These are phyloP conservation scores for Sciaenops ocellatus DNA, from an alignment of 2,797 vertebrate species.

Conservation along the genomic window DNA sequence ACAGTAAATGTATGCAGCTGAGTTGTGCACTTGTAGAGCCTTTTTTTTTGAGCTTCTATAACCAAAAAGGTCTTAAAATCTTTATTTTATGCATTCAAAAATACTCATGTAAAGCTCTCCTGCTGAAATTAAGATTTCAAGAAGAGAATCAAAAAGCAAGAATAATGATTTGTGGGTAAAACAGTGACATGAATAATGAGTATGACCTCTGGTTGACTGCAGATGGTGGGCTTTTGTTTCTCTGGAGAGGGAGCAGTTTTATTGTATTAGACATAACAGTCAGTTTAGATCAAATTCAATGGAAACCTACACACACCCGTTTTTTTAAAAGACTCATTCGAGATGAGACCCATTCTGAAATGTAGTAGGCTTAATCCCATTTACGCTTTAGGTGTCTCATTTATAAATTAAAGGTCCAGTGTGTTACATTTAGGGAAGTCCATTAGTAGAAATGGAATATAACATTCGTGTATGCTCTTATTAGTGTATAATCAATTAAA, in stretches of 20 bases:
- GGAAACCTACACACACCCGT: background rate
- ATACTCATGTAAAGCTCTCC: constrained; percentile 28
- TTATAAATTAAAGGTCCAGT: background rate
- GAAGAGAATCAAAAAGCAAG: constrained; percentile 53
- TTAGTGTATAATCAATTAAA: too few relatives aligned
- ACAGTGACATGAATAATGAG: constrained; percentile 60
- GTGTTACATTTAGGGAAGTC: too few relatives aligned
- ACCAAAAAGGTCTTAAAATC: constrained; percentile 36
- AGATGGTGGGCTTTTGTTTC: constrained; percentile 25
- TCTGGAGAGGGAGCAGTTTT: background rate
- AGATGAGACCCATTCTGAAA: background rate
- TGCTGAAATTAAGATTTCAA: constrained; percentile 42
- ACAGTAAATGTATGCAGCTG: constrained; percentile 1
- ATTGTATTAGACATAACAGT: constrained; percentile 4
- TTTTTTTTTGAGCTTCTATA: constrained; percentile 25
- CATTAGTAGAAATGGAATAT: too few relatives aligned
- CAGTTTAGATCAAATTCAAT: background rate
- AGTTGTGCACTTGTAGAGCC: constrained; percentile 1
- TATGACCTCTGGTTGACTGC: constrained; percentile 18
- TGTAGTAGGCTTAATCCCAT: background rate
- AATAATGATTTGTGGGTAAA: constrained; percentile 40
- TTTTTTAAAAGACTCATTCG: background rate
- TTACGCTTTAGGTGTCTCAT: constrained; percentile 7
- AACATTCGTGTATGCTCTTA: too few relatives aligned
- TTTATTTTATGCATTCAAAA: constrained; percentile 51